Conservation (phyloP, 1,140 invertebrate genomes). For the Drosophila bifasciata region DNA sequence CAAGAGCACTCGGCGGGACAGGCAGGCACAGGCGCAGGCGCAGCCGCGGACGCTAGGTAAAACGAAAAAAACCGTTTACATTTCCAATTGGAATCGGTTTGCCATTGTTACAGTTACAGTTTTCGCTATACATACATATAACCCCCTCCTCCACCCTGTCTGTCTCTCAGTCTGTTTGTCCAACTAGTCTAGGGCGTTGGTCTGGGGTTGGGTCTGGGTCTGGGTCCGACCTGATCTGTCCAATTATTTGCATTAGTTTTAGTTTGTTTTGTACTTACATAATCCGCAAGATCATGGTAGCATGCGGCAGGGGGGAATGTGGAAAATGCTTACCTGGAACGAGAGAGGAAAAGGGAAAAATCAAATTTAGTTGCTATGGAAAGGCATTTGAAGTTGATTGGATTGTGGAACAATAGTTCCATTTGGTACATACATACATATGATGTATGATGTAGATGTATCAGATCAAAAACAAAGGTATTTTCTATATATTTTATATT, state of each 20-base stretch:
- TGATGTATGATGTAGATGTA: no score
- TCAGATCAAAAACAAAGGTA: no score
- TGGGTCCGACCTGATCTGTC: slow-evolving; percentile 46
- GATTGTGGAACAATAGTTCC: neutral
- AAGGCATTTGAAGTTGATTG: neutral
- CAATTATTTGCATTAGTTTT: slow-evolving; percentile 69
- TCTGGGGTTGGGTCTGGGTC: slow-evolving; percentile 10
- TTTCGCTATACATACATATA: slow-evolving; percentile 20
- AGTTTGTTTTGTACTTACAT: slow-evolving; percentile 56
- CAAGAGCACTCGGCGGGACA: slow-evolving; percentile 9
- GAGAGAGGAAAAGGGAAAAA: slow-evolving; percentile 32
- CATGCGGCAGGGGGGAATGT: slow-evolving; percentile 9
- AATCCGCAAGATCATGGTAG: slow-evolving; percentile 34
- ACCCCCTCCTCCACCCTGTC: slow-evolving; percentile 3
- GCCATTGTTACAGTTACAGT: slow-evolving; percentile 61
- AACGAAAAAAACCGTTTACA: slow-evolving; percentile 63
- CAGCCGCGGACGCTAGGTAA: slow-evolving; percentile 6
- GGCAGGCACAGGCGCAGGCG: no score
- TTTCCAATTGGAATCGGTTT: slow-evolving; percentile 71
- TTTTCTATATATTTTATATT: no score
- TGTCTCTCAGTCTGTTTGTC: slow-evolving; percentile 10
- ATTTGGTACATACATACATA: no score
- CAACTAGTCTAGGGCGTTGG: slow-evolving; percentile 66
- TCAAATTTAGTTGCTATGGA: slow-evolving; percentile 13
- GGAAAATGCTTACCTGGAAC: slow-evolving; percentile 65